These are phyloP conservation scores for Hanleya hanleyi DNA, from an alignment of 2,888 invertebrate species.

Conservation along the genomic window DNA sequence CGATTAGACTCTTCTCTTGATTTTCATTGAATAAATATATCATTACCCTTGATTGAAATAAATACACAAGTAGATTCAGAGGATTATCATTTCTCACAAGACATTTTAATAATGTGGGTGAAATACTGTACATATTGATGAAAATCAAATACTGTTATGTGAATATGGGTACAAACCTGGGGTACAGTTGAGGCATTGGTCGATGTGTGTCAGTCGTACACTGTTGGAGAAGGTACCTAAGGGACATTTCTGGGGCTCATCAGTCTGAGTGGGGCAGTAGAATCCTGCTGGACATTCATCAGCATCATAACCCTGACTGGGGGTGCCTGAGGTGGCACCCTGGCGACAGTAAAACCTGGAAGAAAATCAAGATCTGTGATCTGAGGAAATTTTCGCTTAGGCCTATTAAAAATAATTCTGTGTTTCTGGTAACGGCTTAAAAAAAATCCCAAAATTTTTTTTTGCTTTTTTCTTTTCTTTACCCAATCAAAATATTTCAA, in stretches of 20 bases:
- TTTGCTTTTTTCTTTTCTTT: too few species aligned
- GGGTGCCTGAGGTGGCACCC: conserved; percentile 63
- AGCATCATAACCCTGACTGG: conserved; percentile 61
- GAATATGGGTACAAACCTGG: too few species aligned
- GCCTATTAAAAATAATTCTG: too few species aligned
- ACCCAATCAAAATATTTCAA: too few species aligned
- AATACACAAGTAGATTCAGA: not conserved
- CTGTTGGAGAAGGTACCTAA: conserved; percentile 61
- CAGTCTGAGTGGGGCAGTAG: conserved; percentile 63
- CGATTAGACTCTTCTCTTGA: too few species aligned
- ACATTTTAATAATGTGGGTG: not conserved
- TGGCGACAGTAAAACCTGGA: conserved; percentile 67
- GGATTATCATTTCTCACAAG: not conserved
- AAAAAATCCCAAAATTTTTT: too few species aligned
- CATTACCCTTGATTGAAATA: too few species aligned
- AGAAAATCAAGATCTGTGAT: too few species aligned
- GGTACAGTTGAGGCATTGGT: conserved; percentile 65
- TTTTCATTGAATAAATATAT: too few species aligned
- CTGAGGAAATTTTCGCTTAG: too few species aligned
- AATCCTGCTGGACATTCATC: conserved; percentile 67
- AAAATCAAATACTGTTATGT: too few species aligned
- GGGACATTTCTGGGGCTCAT: conserved; percentile 67
- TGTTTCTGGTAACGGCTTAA: too few species aligned
- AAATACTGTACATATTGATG: not conserved
- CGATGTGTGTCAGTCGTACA: conserved; percentile 48